Evolutionary conservation across 2,888 invertebrate species (phyloP), one percentile per base, ranked within the genome.

Genomic region (Macrosiphum euphorbiae): DNA sequence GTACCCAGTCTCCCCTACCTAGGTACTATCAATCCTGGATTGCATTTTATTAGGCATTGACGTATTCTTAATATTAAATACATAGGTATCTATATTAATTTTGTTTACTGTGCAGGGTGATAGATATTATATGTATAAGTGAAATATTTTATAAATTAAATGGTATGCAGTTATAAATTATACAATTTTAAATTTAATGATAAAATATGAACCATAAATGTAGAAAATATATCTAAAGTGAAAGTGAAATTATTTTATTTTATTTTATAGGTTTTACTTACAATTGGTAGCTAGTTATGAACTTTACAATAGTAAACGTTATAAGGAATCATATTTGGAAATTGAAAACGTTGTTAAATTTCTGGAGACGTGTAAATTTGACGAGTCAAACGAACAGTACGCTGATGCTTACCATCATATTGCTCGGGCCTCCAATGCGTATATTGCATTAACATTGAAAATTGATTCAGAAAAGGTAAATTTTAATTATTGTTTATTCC

Each of bases 281-380:
- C 24, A 58, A 89, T 20, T 93, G 13, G 58, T 93, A 1, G 50
- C 28, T 58, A 20, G 47, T 85, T 90, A 89, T 61, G 93, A 93
- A 89, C 44, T 85, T 35, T 93, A 89, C 13, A 26, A n/a, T 0
- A 47, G 13, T 13, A 47, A 50, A 58, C 58, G 11, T 44, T 84
- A 90, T 20, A 24, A 93, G 3, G 58, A 93, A 85, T 90, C 93
- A 28, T 85, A 90, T 16, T 47, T 85, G 35, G 58, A 93, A 90
- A 93, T 93, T 35, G 55, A 90, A 52, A 89, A 35, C 1, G 13
- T 90, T 35, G 55, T 89, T 4, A 47, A 93, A 35, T 90, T 7
- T 47, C 16, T 93, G 50, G 89, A 93, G 3, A n/a, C 55, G 26
- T 47, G 44, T 58, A 47, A 35, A 93, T 89, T 85, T 58, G 55